phyloP scores from a whole-genome alignment of 2,888 invertebrate species.

The Aleiodes leptofemur region DNA sequence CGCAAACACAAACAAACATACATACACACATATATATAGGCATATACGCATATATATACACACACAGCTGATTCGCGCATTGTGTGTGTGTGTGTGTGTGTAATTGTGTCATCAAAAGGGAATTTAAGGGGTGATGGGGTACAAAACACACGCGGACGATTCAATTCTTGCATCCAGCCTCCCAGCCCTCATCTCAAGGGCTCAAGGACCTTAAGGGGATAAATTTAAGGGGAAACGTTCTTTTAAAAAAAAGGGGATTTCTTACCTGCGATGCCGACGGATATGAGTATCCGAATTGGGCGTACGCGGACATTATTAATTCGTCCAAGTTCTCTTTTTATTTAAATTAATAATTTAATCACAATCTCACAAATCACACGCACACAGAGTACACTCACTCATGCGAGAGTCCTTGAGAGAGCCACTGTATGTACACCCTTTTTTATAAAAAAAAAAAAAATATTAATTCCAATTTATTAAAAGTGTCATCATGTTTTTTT shows the following conservation, averaged over 20 bases:
- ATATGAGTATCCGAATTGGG: constrained; percentile 95
- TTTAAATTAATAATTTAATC: constrained; percentile 47
- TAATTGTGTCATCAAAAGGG: not conserved
- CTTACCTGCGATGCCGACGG: constrained; percentile 94
- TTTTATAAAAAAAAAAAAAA: not conserved
- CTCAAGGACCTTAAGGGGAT: not conserved
- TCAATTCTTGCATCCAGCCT: too few species aligned
- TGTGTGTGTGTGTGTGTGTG: not conserved
- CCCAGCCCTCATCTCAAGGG: not conserved
- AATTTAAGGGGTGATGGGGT: not conserved
- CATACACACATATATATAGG: too few species aligned
- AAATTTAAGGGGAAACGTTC: too few species aligned
- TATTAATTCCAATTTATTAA: constrained; percentile 1
- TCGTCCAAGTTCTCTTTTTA: constrained; percentile 18
- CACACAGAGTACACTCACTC: constrained; percentile 64
- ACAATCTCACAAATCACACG: constrained; percentile 60
- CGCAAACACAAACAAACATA: too few species aligned
- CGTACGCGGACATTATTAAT: constrained; percentile 84
- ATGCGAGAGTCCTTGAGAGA: constrained; percentile 44
- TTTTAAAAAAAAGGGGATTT: too few species aligned
- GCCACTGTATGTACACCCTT: constrained; percentile 11
- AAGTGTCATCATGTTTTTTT: constrained; percentile 38
- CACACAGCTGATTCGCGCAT: constrained; percentile 4
- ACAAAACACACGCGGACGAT: not conserved
- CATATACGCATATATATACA: too few species aligned